Evolutionary conservation across 2,888 invertebrate genomes (phyloP).

Genomic region (Nudaria mundana): DNA sequence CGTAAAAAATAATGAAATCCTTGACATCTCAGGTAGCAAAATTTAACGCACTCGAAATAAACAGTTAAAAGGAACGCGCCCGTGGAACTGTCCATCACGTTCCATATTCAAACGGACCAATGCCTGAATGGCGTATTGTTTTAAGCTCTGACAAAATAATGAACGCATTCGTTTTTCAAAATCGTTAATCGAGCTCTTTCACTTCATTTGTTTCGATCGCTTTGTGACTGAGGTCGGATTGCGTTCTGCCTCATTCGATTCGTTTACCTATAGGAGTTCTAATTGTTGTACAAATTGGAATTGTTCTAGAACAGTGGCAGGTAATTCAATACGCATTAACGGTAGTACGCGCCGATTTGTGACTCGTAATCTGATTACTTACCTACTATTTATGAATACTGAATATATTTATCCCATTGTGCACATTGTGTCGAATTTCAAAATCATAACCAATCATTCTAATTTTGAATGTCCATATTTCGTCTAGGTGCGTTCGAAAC

Average conservation of each 20-base stretch:
- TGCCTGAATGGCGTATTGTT: conserved; percentile 74
- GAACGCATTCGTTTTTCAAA: conserved; percentile 61
- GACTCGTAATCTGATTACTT: conserved; percentile 43
- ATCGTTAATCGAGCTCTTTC: conserved; percentile 76
- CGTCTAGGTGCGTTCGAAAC: too few species aligned
- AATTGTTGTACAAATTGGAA: conserved; percentile 51
- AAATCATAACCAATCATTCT: background rate
- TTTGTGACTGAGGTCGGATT: conserved; percentile 52
- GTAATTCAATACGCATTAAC: conserved; percentile 80
- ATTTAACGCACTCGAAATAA: conserved; percentile 56
- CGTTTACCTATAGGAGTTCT: conserved; percentile 40
- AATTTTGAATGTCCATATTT: background rate
- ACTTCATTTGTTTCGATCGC: conserved; percentile 71
- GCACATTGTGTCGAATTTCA: background rate
- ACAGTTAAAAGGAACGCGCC: conserved; percentile 59
- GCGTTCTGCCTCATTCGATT: conserved; percentile 60
- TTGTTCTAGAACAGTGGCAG: conserved; percentile 57
- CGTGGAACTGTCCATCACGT: conserved; percentile 55
- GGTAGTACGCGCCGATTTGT: conserved; percentile 49
- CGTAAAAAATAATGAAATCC: conserved; percentile 56
- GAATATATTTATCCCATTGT: conserved; percentile 1
- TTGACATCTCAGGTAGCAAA: conserved; percentile 53
- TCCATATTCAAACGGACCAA: conserved; percentile 70
- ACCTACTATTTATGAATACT: conserved; percentile 17
- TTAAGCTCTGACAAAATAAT: conserved; percentile 71